phyloP scores from a whole-genome alignment of 2,797 vertebrate species.

The Sus cebifrons region DNA sequence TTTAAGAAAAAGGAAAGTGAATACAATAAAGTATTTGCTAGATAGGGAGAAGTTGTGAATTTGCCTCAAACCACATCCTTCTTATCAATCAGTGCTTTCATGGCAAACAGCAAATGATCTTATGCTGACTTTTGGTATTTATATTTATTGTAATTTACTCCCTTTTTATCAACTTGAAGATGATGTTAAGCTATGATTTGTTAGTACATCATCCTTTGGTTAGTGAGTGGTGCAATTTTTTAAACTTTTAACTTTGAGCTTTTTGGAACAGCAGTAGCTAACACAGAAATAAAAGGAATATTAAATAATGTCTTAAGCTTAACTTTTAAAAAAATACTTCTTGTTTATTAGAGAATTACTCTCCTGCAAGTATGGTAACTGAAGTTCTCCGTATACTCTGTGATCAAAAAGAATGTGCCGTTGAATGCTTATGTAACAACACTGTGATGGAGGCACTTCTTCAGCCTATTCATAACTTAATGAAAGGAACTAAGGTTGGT shows the following conservation, averaged over 20 bases:
- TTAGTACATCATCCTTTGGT: not conserved
- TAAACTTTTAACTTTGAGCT: not conserved
- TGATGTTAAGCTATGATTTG: constrained; percentile 36
- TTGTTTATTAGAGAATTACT: constrained; percentile 91
- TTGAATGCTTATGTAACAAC: constrained; percentile 93
- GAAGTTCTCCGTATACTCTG: constrained; percentile 95
- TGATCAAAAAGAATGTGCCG: constrained; percentile 94
- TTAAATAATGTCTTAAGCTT: not conserved
- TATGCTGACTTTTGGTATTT: constrained; percentile 16
- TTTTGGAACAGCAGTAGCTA: not conserved
- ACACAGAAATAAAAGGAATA: not conserved
- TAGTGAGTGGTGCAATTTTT: constrained; percentile 19
- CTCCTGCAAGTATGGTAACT: constrained; percentile 94
- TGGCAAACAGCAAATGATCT: not conserved
- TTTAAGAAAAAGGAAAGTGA: not conserved
- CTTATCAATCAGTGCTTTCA: not conserved
- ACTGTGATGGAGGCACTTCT: constrained; percentile 93
- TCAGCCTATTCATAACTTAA: constrained; percentile 92
- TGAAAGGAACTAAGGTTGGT: constrained; percentile 93
- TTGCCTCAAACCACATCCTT: not conserved
- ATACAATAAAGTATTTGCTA: not conserved
- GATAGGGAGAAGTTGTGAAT: not conserved
- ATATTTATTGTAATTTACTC: not conserved
- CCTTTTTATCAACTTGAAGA: constrained; percentile 30
- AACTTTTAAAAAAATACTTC: constrained; percentile 40